Base-by-base conservation (phyloP, 2,888 invertebrate genomes). In the Philaethria dido region DNA sequence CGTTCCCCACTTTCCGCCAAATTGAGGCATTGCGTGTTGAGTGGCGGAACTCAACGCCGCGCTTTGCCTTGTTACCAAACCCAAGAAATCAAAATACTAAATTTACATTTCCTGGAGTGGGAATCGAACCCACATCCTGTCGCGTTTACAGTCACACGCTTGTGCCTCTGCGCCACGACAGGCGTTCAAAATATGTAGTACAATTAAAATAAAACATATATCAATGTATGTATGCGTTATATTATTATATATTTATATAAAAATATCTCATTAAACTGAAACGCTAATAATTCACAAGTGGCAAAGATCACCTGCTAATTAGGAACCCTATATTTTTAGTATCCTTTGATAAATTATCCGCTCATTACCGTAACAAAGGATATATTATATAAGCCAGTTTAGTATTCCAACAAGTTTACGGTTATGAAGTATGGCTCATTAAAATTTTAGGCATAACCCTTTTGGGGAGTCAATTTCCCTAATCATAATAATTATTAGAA, bases 291-390 rank as follows among this genome's bases (percentile, higher is more conserved):
- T 52, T 50, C 25, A 50, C 6, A 52, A 52, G 11, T 52, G 52
- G 29, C 13, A 52, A 52, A 52, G 29, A 33, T 52, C 52, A 52
- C 52, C 29, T 16, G 16, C 16, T 52, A 29, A 33, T 52, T 33
- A 52, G 29, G 52, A 16, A n/a, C 29, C 29, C 29, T 18, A 45
- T 25, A 6, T 45, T 45, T 45, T 60, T 13, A 45, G 59, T 45
- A 45, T 11, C 5, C 42, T 25, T 44, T 44, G 59, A 61, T 63
- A 55, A 50, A 62, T 11, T 29, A 29, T 29, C 64, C 54, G 48
- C 59, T 65, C 62, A 62, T 70, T 65, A 63, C 47, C 45, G 65
- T 45, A 44, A 60, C 60, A 60, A 60, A 60, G 60, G 60, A 60
- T 45, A 44, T 18, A 60, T 45, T 60, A 33, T 33, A 45, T 42